A percentile compares a stretch with the other conserved stretches of the same genome.
Conservation (phyloP, 2,888 invertebrate species). For the Graphium colonna region DNA sequence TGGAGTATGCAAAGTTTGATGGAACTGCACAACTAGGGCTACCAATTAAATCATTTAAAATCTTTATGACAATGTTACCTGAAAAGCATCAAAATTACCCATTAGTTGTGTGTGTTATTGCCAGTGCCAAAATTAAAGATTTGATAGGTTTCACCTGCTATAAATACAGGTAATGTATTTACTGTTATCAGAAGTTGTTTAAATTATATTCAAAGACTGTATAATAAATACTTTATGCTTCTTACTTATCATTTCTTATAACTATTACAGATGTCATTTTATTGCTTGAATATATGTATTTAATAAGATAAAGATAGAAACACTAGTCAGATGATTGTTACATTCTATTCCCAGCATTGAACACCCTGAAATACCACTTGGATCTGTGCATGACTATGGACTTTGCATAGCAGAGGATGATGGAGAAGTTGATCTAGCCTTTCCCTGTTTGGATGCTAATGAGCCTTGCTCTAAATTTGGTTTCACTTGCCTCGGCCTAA, state of each 20-base stretch:
- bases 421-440: slow-evolving; percentile 96
- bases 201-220: too few species aligned
- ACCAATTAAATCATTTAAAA: slow-evolving; percentile 90
- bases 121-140: slow-evolving; percentile 92
- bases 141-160: slow-evolving; percentile 96
- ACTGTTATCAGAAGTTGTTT: background rate
- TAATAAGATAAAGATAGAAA: too few species aligned
- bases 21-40: slow-evolving; percentile 90
- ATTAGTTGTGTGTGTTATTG: slow-evolving; percentile 88
- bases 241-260: too few species aligned
- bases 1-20: slow-evolving; percentile 95
- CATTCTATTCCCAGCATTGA: slow-evolving; percentile 71
- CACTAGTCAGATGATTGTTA: background rate
- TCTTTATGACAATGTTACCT: slow-evolving; percentile 93
- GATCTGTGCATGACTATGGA: slow-evolving; percentile 87
- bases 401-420: slow-evolving; percentile 97
- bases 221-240: background rate
- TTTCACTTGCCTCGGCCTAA: slow-evolving; percentile 92
- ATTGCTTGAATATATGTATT: too few species aligned
- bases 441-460: slow-evolving; percentile 92
- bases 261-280: background rate
- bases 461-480: slow-evolving; percentile 97
- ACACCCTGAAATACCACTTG: slow-evolving; percentile 81
- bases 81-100: slow-evolving; percentile 91
- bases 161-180: slow-evolving; percentile 82